phyloP scores from a whole-genome alignment of 2,888 invertebrate species.

The Ochropacha duplaris region DNA sequence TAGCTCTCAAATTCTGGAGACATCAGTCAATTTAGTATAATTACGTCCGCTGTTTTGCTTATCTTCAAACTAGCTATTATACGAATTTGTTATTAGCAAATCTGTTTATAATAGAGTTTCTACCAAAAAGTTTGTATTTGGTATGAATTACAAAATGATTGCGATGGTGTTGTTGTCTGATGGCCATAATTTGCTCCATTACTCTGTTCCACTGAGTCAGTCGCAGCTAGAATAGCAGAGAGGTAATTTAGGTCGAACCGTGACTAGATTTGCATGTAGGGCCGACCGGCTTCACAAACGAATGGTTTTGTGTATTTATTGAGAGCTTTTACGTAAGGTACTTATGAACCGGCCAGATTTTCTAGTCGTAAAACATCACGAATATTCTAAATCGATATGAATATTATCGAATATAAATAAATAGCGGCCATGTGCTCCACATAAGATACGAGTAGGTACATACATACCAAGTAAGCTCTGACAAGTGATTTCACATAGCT shows the following conservation, averaged over 20 bases:
- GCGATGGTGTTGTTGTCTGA: conserved; percentile 57
- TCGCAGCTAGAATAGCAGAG: conserved; percentile 51
- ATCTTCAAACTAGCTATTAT: conserved; percentile 42
- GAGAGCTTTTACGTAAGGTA: conserved; percentile 56
- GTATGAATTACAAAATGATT: conserved; percentile 66
- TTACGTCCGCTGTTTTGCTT: conserved; percentile 47
- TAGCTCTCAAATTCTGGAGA: conserved; percentile 29
- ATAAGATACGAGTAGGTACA: too few species aligned
- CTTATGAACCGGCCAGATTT: conserved; percentile 35
- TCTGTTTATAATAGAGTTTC: conserved; percentile 74
- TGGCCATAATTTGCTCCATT: conserved; percentile 68
- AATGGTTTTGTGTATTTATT: conserved; percentile 63
- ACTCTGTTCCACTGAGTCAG: conserved; percentile 53
- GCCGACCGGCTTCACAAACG: conserved; percentile 52
- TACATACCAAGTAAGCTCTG: not conserved
- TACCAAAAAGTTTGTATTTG: conserved; percentile 55
- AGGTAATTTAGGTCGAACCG: conserved; percentile 72
- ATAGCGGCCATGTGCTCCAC: not conserved
- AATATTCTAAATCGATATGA: conserved; percentile 33
- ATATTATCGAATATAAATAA: not conserved
- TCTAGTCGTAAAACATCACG: conserved; percentile 44
- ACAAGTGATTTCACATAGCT: conserved; percentile 10
- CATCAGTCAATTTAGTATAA: conserved; percentile 38
- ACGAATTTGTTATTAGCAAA: conserved; percentile 61
- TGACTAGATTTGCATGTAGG: conserved; percentile 78